Evolutionary conservation across 2,888 invertebrate genomes (phyloP).

Genomic region (Dryobotodes eremita): DNA sequence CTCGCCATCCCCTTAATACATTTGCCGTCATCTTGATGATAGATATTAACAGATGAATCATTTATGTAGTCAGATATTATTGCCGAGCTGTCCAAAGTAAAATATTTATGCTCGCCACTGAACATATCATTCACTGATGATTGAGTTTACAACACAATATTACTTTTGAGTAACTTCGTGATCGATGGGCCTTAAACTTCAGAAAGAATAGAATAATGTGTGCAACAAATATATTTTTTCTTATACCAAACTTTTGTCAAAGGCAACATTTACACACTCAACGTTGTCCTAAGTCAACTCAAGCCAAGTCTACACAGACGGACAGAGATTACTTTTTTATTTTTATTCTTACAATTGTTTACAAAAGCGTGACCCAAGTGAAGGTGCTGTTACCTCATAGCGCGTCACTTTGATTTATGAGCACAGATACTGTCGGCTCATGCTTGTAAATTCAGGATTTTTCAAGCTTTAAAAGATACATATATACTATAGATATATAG

Average conservation of each 20-base stretch:
- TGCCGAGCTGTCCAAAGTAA: no score
- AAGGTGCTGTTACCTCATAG: constrained; percentile 38
- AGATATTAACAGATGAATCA: no score
- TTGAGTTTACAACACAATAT: no score
- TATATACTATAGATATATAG: no score
- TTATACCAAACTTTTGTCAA: not conserved
- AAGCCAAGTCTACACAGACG: not conserved
- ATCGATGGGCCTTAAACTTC: not conserved
- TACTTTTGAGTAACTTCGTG: not conserved
- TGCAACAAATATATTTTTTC: not conserved
- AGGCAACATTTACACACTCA: not conserved
- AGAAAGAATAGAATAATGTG: not conserved
- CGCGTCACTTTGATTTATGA: constrained; percentile 63
- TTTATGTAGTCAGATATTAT: no score
- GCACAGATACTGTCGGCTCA: constrained; percentile 55
- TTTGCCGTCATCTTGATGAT: no score
- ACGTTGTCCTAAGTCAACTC: constrained; percentile 20
- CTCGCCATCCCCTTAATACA: no score
- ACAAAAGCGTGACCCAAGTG: constrained; percentile 42
- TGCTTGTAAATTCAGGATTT: constrained; percentile 58
- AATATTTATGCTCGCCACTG: no score
- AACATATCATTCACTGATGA: no score
- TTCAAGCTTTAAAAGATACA: no score
- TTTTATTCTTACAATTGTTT: constrained; percentile 41
- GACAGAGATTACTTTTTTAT: constrained; percentile 40